Evolutionary conservation across 2,113 vertebrate genomes (phyloP).

Genomic region (Pyxicephalus adspersus): DNA sequence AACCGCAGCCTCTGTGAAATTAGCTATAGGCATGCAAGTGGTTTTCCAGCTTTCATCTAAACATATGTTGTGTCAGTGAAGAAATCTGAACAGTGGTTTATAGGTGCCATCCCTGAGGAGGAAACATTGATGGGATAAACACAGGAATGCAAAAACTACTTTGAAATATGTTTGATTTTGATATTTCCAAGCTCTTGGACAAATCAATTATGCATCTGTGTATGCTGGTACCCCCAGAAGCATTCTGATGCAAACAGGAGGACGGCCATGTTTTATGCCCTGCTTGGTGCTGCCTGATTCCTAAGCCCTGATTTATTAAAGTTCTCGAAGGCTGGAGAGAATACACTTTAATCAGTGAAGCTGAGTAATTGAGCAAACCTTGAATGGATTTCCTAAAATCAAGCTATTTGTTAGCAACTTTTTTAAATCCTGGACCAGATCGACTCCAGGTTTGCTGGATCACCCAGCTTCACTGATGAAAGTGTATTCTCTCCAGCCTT

Average conservation of each 20-base stretch:
- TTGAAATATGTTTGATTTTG: constrained; percentile 6
- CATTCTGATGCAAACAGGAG: background rate
- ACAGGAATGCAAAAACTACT: background rate
- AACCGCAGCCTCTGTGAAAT: background rate
- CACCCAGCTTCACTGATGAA: no score
- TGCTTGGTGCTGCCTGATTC: background rate
- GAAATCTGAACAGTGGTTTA: constrained; percentile 1
- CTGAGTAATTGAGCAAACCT: no score
- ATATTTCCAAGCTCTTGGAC: background rate
- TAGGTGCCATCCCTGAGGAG: background rate
- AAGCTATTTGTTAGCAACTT: no score
- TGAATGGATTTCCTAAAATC: no score
- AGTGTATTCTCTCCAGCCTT: no score
- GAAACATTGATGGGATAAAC: constrained; percentile 15
- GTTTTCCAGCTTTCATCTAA: constrained; percentile 18
- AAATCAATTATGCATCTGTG: background rate
- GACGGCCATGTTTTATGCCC: background rate
- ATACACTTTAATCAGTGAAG: no score
- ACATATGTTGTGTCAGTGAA: constrained; percentile 40
- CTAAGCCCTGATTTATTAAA: no score
- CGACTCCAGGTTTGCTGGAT: no score
- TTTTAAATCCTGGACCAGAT: no score
- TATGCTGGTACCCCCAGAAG: background rate
- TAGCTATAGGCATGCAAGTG: constrained; percentile 22
- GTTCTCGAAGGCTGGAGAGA: no score